Evolutionary conservation across 2,888 invertebrate species (phyloP).

Genomic region (Netelia melanura): DNA sequence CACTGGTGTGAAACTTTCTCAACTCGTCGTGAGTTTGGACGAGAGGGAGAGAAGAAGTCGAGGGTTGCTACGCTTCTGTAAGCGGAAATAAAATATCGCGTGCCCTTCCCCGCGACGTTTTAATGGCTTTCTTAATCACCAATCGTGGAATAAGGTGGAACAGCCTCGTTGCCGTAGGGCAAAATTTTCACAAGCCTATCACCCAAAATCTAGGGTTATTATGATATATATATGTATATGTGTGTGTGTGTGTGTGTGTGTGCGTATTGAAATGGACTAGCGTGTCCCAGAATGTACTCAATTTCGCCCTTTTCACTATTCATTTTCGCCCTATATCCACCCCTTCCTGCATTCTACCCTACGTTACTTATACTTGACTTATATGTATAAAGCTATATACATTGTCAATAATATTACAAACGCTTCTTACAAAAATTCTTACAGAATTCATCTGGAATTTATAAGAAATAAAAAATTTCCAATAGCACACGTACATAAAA

Average conservation of each 20-base stretch:
- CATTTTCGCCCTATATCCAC: not conserved
- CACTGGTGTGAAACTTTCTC: slow-evolving; percentile 34
- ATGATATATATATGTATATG: not conserved
- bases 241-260: too few species aligned
- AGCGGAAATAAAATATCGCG: slow-evolving; percentile 57
- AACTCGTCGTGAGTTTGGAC: slow-evolving; percentile 4
- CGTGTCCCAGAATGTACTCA: slow-evolving; percentile 41
- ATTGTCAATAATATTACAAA: slow-evolving; percentile 7
- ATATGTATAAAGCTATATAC: not conserved
- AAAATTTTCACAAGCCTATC: slow-evolving; percentile 48
- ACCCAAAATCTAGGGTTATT: slow-evolving; percentile 10
- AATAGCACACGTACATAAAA: too few species aligned
- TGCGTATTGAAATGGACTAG: slow-evolving; percentile 20
- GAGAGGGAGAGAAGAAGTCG: slow-evolving; percentile 26
- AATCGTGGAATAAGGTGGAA: slow-evolving; percentile 42
- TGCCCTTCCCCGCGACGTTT: slow-evolving; percentile 38
- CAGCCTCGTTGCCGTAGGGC: slow-evolving; percentile 6
- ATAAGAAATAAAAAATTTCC: too few species aligned
- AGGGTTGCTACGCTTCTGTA: slow-evolving; percentile 27
- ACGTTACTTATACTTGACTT: slow-evolving; percentile 22
- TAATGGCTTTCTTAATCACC: slow-evolving; percentile 59
- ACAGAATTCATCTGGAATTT: too few species aligned
- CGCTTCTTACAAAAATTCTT: not conserved
- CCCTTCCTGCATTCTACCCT: not conserved
- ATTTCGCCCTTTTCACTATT: slow-evolving; percentile 28